Base-by-base conservation (phyloP, 2,113 vertebrate species). In the Labeo rohita region DNA sequence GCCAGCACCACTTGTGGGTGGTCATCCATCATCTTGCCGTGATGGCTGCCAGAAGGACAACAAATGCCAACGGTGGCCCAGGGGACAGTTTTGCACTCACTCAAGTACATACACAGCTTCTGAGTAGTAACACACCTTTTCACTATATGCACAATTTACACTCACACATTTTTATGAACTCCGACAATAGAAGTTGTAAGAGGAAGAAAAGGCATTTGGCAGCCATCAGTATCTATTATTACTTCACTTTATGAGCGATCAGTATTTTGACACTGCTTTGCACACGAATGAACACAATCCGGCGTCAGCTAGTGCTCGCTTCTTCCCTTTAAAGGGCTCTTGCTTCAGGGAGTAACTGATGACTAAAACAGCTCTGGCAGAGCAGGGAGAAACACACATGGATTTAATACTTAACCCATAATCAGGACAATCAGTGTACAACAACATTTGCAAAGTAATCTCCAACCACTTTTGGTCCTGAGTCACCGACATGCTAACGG, bases 381-480 rank as follows among this genome's bases (percentile, higher is more conserved):
- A 39, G 50, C 15, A 61, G 65, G 23, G 18, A 78, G 80, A 77
- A 84, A 10, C 74, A 89, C 88, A 89, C 66, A 86, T 87, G 86
- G 56, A 78, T 85, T 84, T 79, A 73, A 89, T 89, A 81, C 86
- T 63, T 16, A 61, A 23, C 66, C 77, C 86, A 79, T 89, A 87
- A 89, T 89, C 75, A 85, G 23, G 56, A 85, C 80, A 87, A 87
- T 89, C 86, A 73, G 80, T 87, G 79, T 87, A 78, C 43, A 66
- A 87, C 74, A 85, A 89, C 73, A 87, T 84, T 83, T 84, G 45
- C 28, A 59, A 28, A 77, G n/a, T 49, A 81, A 66, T 77, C 50
- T 87, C 59, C 45, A 45, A 76, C 12, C 76, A 75, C 66, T 80
- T 84, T 54, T 5, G 23, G 73, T 63, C 79, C 70, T 36, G 54